Evolutionary conservation across 2,888 invertebrate species (phyloP).

Genomic region (Caenorhabditis wallacei): DNA sequence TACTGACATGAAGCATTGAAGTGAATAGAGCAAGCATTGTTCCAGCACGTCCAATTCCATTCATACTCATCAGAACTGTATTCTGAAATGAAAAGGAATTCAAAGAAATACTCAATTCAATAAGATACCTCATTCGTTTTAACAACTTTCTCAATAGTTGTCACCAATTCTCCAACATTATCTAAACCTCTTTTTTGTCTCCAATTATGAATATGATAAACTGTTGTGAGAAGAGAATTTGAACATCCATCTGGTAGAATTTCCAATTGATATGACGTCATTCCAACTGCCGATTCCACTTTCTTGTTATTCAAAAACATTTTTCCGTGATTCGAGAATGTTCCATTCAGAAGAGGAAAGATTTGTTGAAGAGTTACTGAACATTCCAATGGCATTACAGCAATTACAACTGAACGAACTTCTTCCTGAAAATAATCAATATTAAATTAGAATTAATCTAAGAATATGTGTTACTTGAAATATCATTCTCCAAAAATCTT

Average conservation of each 20-base stretch:
- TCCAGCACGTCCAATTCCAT: conserved; percentile 39
- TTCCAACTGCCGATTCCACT: conserved; percentile 28
- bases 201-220: conserved; percentile 46
- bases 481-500: conserved; percentile 60
- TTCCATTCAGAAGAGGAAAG: conserved; percentile 39
- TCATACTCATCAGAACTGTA: conserved; percentile 32
- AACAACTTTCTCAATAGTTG: conserved; percentile 26
- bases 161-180: conserved; percentile 18
- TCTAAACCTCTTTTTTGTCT: conserved; percentile 35
- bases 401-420: conserved; percentile 17
- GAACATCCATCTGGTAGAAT: conserved; percentile 64
- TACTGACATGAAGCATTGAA: conserved; percentile 29
- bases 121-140: conserved; percentile 27
- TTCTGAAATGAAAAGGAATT: conserved; percentile 18
- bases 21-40: conserved; percentile 36
- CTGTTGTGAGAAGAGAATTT: conserved; percentile 40
- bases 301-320: conserved; percentile 68
- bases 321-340: conserved; percentile 56
- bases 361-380: conserved; percentile 37
- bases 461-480: conserved; percentile 23
- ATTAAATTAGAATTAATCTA: no score
- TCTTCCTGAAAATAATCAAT: conserved; percentile 39
- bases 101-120: background rate
- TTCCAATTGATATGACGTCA: conserved; percentile 47
- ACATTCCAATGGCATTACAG: conserved; percentile 15